Conservation (phyloP, 2,113 vertebrate genomes). For the Phoenicopterus ruber region DNA sequence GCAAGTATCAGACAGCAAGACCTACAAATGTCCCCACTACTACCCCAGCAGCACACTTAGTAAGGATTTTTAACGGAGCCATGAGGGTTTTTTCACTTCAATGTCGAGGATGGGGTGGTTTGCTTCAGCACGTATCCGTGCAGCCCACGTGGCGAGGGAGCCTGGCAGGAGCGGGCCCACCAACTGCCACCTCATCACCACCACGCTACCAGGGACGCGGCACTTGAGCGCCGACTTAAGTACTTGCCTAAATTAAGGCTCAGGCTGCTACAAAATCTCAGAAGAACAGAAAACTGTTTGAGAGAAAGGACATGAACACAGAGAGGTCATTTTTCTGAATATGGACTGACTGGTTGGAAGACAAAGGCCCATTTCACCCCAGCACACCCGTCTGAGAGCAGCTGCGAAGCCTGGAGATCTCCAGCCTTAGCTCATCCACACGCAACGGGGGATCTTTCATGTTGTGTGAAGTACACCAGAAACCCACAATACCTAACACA, state of each 20-base stretch:
- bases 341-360: not conserved
- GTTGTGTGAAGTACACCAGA: not conserved
- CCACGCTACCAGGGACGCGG: not conserved
- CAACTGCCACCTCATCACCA: not conserved
- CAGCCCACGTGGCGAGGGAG: not conserved
- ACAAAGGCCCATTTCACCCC: conserved; percentile 28
- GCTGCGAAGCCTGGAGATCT: not conserved
- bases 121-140: too few species aligned
- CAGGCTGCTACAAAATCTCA: not conserved
- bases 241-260: not conserved
- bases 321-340: conserved; percentile 11
- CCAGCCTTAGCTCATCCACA: not conserved
- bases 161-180: not conserved
- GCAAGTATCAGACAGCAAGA: not conserved
- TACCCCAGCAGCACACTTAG: not conserved
- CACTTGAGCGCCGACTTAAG: conserved; percentile 15
- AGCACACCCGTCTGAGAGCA: not conserved
- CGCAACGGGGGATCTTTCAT: accelerated
- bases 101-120: not conserved
- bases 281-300: conserved; percentile 23
- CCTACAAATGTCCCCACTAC: not conserved
- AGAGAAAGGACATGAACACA: conserved; percentile 6
- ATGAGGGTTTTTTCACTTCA: not conserved
- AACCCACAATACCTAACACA: not conserved
- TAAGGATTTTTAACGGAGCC: not conserved